A percentile compares a stretch with the other conserved stretches of the same genome.
Evolutionary conservation across 2,888 invertebrate species (phyloP).

Genomic region (Phyto melanocephala): DNA sequence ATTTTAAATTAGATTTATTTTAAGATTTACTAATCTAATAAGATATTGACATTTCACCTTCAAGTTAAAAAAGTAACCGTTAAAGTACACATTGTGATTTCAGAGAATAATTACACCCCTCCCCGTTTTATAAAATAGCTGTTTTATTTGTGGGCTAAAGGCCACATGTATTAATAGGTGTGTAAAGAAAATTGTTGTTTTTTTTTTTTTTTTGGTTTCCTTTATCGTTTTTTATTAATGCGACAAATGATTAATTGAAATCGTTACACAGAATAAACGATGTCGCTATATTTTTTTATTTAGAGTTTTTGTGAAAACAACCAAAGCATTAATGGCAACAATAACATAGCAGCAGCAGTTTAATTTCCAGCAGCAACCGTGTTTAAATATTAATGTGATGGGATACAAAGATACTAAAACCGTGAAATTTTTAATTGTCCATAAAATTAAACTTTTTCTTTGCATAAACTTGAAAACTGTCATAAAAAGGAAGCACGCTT

Average conservation of each 20-base stretch:
- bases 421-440: background rate
- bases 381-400: background rate
- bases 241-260: conserved; percentile 23
- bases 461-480: background rate
- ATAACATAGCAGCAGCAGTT: background rate
- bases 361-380: conserved; percentile 4
- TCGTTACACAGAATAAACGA: conserved; percentile 3
- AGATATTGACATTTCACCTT: too few species aligned
- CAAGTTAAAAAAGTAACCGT: too few species aligned
- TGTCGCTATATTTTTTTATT: background rate
- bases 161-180: background rate
- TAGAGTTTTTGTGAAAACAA: background rate
- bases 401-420: background rate
- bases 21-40: too few species aligned
- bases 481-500: background rate
- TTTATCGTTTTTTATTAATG: background rate
- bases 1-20: too few species aligned
- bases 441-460: background rate
- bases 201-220: background rate
- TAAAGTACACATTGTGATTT: too few species aligned
- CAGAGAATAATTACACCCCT: too few species aligned
- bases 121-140: background rate
- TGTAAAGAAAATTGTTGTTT: background rate
- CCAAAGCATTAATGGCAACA: background rate
- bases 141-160: background rate